Evolutionary conservation across 2,113 vertebrate species (phyloP).

Genomic region (Pseudonaja textilis): DNA sequence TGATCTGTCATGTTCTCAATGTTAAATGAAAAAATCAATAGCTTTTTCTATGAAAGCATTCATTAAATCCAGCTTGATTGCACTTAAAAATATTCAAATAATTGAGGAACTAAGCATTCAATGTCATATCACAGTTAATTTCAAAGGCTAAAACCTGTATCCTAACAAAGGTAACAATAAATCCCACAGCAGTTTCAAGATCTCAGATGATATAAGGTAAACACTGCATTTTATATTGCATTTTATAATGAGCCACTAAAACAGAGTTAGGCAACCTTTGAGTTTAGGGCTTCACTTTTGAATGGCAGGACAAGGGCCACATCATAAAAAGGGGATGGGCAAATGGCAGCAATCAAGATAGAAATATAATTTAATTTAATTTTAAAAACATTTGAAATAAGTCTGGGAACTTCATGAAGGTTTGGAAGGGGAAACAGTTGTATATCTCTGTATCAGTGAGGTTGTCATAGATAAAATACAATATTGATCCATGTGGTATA

Average conservation of each 20-base stretch:
- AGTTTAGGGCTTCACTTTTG: not conserved
- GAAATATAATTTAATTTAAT: not conserved
- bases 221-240: not conserved
- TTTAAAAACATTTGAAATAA: not conserved
- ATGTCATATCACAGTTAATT: not conserved
- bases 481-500: not conserved
- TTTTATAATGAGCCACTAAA: not conserved
- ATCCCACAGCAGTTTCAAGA: not conserved
- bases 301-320: not conserved
- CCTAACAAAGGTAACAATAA: not conserved
- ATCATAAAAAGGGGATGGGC: not conserved
- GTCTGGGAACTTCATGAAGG: not conserved
- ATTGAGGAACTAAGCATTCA: not conserved
- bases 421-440: not conserved
- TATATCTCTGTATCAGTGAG: not conserved
- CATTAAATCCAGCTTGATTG: constrained; percentile 19
- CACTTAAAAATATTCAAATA: not conserved
- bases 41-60: constrained; percentile 41
- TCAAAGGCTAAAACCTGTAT: not conserved
- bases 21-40: constrained; percentile 57
- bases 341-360: not conserved
- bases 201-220: not conserved
- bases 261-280: not conserved
- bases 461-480: not conserved
- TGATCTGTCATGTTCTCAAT: constrained; percentile 31